Percentiles rank a stretch among this genome's conserved stretches.
These are phyloP conservation scores for Drosophila asahinai DNA, from an alignment of 1,140 invertebrate genomes.

Conservation along the genomic window DNA sequence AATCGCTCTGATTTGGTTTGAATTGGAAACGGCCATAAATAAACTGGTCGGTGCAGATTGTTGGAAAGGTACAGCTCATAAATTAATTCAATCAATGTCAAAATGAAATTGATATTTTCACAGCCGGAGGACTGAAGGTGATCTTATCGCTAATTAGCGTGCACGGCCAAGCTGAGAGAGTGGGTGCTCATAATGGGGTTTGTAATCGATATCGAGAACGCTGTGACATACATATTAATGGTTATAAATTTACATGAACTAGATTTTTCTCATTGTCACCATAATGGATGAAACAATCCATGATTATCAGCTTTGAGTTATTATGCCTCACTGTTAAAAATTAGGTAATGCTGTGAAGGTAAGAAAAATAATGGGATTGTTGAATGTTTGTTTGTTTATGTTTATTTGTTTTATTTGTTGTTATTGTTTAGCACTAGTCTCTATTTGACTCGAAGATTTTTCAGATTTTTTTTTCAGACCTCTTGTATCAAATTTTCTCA, in stretches of 20 bases:
- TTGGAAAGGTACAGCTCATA: conserved; percentile 45
- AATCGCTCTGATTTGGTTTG: conserved; percentile 69
- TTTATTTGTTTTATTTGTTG: neutral
- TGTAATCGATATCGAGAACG: conserved; percentile 28
- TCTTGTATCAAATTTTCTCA: neutral
- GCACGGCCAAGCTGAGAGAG: conserved; percentile 22
- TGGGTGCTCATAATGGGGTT: conserved; percentile 22
- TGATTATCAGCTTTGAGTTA: conserved; percentile 26
- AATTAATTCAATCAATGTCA: conserved; percentile 80
- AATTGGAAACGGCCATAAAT: conserved; percentile 65
- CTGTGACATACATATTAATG: conserved; percentile 54
- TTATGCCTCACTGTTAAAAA: conserved; percentile 15
- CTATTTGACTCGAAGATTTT: no score
- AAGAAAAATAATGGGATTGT: neutral
- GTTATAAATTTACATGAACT: conserved; percentile 55
- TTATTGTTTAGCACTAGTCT: neutral
- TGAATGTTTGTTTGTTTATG: neutral
- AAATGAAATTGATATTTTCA: conserved; percentile 61
- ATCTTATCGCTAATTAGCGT: conserved; percentile 78
- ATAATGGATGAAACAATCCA: conserved; percentile 3
- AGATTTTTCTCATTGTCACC: conserved; percentile 31
- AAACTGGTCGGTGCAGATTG: conserved; percentile 20
- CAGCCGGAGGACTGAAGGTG: conserved; percentile 35
- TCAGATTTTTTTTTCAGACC: no score
- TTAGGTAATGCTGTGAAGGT: conserved; percentile 4